Conservation (phyloP, 2,797 vertebrate species). For the Sebastes kiyomatsui region DNA sequence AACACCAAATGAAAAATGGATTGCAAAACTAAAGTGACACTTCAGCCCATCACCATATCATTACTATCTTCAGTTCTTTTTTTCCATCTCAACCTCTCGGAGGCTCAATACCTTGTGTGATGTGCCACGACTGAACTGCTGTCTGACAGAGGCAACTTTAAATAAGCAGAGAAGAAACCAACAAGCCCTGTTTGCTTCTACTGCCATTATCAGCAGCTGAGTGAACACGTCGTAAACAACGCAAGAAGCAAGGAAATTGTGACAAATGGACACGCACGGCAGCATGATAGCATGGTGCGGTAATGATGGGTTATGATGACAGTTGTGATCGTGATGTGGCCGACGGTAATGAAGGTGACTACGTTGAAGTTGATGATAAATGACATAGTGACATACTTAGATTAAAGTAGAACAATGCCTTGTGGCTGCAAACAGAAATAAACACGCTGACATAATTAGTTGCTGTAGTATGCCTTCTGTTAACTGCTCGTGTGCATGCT, state of each 20-base stretch:
- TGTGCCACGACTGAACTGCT: neutral
- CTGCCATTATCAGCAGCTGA: slow-evolving; percentile 50
- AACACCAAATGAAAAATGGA: neutral
- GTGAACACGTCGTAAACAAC: slow-evolving; percentile 45
- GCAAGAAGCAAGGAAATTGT: neutral
- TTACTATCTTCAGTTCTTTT: neutral
- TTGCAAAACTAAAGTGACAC: neutral
- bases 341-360: slow-evolving; percentile 63
- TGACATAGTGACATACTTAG: slow-evolving; percentile 69
- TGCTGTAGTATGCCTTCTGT: slow-evolving; percentile 31
- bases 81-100: neutral
- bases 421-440: slow-evolving; percentile 60
- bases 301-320: slow-evolving; percentile 47
- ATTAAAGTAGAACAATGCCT: slow-evolving; percentile 61
- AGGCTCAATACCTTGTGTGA: slow-evolving; percentile 6
- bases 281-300: neutral
- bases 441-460: slow-evolving; percentile 63
- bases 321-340: slow-evolving; percentile 32
- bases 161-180: neutral
- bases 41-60: neutral
- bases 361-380: slow-evolving; percentile 64
- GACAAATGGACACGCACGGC: slow-evolving; percentile 35
- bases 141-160: slow-evolving; percentile 15
- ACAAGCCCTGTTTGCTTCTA: slow-evolving; percentile 10
- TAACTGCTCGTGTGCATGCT: slow-evolving; percentile 15